A percentile compares a stretch with the other conserved stretches of the same genome.
phyloP scores from a whole-genome alignment of 2,888 invertebrate genomes.

The Xestobium rufovillosum region DNA sequence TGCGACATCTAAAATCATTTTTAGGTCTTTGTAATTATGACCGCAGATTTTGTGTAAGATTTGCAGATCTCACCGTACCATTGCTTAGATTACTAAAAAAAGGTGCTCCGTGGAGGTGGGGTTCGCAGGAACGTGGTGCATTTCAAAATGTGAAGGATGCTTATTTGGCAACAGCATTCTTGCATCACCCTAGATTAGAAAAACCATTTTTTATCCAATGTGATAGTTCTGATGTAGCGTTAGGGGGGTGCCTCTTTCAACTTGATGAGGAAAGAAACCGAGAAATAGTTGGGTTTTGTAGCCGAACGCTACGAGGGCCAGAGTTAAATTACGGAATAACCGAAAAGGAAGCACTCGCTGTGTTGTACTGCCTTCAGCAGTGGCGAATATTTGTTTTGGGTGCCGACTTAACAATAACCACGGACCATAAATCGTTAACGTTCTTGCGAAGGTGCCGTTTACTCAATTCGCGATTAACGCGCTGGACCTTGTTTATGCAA shows the following conservation, averaged over 20 bases:
- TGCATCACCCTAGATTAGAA: constrained; percentile 6
- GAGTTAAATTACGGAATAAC: constrained; percentile 10
- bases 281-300: constrained; percentile 7
- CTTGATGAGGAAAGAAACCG: constrained; percentile 5
- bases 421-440: constrained; percentile 7
- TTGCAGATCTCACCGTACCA: neutral
- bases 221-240: constrained; percentile 11
- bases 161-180: constrained; percentile 4
- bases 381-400: constrained; percentile 4
- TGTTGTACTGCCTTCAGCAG: constrained; percentile 4
- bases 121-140: constrained; percentile 6
- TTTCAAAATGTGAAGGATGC: constrained; percentile 6
- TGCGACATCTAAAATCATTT: constrained; percentile 4
- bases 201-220: constrained; percentile 7
- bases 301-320: constrained; percentile 4
- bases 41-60: constrained; percentile 4
- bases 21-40: constrained; percentile 10
- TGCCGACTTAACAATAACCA: constrained; percentile 2
- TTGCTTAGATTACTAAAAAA: too few species aligned
- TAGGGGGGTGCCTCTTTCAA: too few species aligned
- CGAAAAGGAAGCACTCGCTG: constrained; percentile 10
- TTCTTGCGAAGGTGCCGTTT: constrained; percentile 8
- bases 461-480: constrained; percentile 6
- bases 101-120: constrained; percentile 7
- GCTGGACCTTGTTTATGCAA: constrained; percentile 11